Evolutionary conservation across 2,888 invertebrate genomes (phyloP), one percentile per base, ranked within the genome.

Genomic region (Autographa pulchrina): DNA sequence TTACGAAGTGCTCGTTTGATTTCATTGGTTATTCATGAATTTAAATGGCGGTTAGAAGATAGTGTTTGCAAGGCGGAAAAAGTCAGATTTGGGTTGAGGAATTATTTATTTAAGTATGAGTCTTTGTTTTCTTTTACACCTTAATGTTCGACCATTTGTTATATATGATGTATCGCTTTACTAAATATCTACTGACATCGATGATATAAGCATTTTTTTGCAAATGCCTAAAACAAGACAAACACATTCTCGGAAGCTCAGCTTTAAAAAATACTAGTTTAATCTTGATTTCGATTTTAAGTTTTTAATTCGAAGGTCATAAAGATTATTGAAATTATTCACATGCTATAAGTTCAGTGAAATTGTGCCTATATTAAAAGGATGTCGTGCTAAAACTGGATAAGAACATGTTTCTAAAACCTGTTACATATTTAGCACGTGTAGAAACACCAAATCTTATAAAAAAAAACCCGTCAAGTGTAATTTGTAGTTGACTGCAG

Each of bases 401-500:
- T 58, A 38, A 3, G 18, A 74, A 74, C 80, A 35, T n/a, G 77
- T 74, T 79, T 68, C 52, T 2, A n/a, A 65, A 77, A 77, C 79
- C 68, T 65, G 72, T 78, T 83, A 67, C 5, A 62, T 54, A 65
- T 62, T 72, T 69, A 35, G 74, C 77, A 71, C 63, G 74, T 73
- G 69, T 65, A n/a, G 20, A 56, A 62, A 35, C 48, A 32, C 32
- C 16, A 13, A 78, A 63, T 48, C 48, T 65, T 73, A 56, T 64
- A 43, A 63, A 60, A 66, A 54, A 20, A 73, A 80, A 74, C 62
- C 67, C 38, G 67, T 65, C 60, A 67, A 74, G 66, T 74, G 64
- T 67, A 59, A 72, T 68, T 59, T 31, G 14, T 70, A 56, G 18
- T 61, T 43, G 41, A 7, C 16, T 60, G 11, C 61, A 54, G 65